phyloP scores from a whole-genome alignment of 2,113 vertebrate genomes.

The Crotalus viridis region DNA sequence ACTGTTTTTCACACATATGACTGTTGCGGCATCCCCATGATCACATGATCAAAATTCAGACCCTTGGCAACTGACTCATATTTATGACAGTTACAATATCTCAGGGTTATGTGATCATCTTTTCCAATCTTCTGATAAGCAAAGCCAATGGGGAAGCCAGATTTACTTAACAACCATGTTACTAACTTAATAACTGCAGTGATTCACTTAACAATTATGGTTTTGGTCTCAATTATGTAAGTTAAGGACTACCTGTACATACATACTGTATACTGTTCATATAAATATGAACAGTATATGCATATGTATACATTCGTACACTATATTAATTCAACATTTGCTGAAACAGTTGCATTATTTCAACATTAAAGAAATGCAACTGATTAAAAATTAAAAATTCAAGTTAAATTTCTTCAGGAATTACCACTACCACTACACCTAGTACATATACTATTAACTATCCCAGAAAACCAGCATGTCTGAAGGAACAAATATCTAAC shows the following conservation, averaged over 20 bases:
- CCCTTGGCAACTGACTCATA: background rate
- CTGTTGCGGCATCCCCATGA: background rate
- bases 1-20: background rate
- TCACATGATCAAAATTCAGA: background rate
- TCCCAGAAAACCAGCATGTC: background rate
- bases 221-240: background rate
- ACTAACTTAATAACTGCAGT: background rate
- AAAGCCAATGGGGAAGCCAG: background rate
- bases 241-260: background rate
- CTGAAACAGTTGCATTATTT: background rate
- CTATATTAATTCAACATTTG: background rate
- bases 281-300: background rate
- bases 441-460: background rate
- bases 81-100: background rate
- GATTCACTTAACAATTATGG: background rate
- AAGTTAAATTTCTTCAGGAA: background rate
- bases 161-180: background rate
- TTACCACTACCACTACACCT: background rate
- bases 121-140: background rate
- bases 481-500: background rate
- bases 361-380: background rate
- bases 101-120: background rate
- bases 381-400: background rate
- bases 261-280: no score
- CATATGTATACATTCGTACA: background rate